phyloP scores from a whole-genome alignment of 2,888 invertebrate species.

The Caenorhabditis macrosperma region DNA sequence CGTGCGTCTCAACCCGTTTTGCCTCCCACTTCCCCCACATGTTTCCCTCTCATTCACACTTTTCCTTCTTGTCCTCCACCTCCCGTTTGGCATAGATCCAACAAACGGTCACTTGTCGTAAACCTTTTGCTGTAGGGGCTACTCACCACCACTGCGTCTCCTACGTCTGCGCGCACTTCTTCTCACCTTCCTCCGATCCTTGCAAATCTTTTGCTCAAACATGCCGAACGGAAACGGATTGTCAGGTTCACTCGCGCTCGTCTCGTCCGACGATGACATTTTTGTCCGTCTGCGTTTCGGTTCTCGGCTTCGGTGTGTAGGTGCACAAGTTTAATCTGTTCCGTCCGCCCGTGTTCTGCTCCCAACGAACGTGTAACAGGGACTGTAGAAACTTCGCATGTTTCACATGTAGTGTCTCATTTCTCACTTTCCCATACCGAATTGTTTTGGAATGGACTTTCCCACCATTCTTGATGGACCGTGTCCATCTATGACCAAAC shows the following conservation, averaged over 20 bases:
- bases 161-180: conserved; percentile 5
- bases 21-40: conserved; percentile 10
- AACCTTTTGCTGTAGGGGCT: conserved; percentile 5
- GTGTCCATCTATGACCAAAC: conserved; percentile 16
- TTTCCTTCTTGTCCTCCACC: conserved; percentile 4
- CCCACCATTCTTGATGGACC: neutral
- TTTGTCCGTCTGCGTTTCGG: neutral
- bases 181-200: conserved; percentile 1
- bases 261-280: conserved; percentile 1
- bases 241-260: conserved; percentile 34
- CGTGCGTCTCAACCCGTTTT: neutral
- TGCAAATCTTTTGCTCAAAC: conserved; percentile 40
- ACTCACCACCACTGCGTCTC: no score
- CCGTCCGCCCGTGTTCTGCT: conserved; percentile 4
- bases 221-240: conserved; percentile 50
- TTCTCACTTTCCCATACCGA: neutral
- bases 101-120: neutral
- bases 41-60: conserved; percentile 10
- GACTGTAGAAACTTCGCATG: neutral
- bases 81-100: neutral
- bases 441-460: no score
- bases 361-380: neutral
- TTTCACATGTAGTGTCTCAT: no score
- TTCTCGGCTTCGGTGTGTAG: neutral
- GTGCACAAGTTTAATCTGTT: conserved; percentile 2